A percentile compares a stretch with the other conserved stretches of the same genome.
Conservation (phyloP, 2,797 vertebrate genomes). For the Aeoliscus strigatus region DNA sequence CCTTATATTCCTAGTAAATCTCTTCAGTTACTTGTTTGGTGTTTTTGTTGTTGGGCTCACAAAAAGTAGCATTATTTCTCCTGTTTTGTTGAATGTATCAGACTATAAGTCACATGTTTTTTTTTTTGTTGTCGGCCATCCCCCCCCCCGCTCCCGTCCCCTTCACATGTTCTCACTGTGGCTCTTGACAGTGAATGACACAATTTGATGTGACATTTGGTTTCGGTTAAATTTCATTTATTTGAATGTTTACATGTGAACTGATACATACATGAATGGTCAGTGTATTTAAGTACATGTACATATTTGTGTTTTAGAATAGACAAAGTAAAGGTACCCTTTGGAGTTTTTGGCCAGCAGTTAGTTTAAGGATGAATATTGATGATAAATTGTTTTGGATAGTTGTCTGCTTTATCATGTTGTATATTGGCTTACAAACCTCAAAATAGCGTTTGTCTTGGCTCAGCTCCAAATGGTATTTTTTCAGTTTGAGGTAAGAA, state of each 20-base stretch:
- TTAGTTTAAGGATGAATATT: not conserved
- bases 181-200: conserved; percentile 25
- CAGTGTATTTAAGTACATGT: conserved; percentile 1
- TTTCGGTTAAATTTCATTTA: conserved; percentile 24
- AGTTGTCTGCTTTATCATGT: no score
- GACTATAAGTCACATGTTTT: conserved; percentile 11
- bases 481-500: no score
- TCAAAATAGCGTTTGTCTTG: no score
- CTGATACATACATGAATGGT: conserved; percentile 4
- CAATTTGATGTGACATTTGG: conserved; percentile 33
- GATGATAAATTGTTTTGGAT: not conserved
- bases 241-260: conserved; percentile 31
- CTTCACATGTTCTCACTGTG: conserved; percentile 47
- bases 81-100: conserved; percentile 25
- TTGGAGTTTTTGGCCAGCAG: conserved; percentile 14
- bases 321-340: conserved; percentile 35
- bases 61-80: conserved; percentile 18
- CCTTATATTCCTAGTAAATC: conserved; percentile 36
- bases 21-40: conserved; percentile 34
- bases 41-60: conserved; percentile 37
- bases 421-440: no score
- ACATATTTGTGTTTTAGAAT: conserved; percentile 2
- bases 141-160: conserved; percentile 23
- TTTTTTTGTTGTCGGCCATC: conserved; percentile 26
- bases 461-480: no score